Conservation (phyloP, 2,797 vertebrate species). For the Gymnoscopelus braueri region DNA sequence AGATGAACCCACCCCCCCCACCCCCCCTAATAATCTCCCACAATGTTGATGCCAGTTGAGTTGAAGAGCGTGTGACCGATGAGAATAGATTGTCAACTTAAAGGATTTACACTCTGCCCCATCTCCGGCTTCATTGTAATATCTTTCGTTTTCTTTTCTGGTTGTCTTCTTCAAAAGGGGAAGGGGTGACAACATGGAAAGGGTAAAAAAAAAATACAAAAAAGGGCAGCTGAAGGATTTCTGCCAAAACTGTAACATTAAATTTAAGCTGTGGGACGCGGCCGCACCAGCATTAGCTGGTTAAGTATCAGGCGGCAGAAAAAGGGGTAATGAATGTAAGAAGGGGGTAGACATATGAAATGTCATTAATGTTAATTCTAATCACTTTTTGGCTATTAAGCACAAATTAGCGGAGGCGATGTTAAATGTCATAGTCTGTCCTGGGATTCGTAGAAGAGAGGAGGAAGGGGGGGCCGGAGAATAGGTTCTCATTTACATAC, state of each 20-base stretch:
- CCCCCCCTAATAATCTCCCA: constrained; percentile 70
- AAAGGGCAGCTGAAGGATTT: constrained; percentile 61
- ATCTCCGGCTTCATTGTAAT: constrained; percentile 27
- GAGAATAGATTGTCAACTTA: constrained; percentile 72
- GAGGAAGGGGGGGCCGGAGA: constrained; percentile 53
- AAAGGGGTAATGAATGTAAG: constrained; percentile 74
- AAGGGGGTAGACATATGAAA: constrained; percentile 77
- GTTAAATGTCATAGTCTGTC: constrained; percentile 86
- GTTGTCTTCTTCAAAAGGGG: constrained; percentile 62
- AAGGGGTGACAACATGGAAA: constrained; percentile 5
- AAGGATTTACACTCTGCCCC: constrained; percentile 55
- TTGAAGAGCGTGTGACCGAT: constrained; percentile 71
- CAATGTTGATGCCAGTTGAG: constrained; percentile 69
- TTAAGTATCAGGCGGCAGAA: constrained; percentile 68
- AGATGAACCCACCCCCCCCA: constrained; percentile 22
- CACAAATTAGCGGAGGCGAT: constrained; percentile 84
- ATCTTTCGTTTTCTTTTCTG: constrained; percentile 42
- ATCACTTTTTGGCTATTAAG: constrained; percentile 86
- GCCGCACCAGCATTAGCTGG: constrained; percentile 72
- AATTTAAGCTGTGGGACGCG: constrained; percentile 73
- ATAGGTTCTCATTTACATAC: constrained; percentile 83
- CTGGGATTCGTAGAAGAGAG: constrained; percentile 78
- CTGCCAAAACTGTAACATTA: constrained; percentile 72
- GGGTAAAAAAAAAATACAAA: constrained; percentile 4
- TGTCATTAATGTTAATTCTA: constrained; percentile 85